Evolutionary conservation across 1,140 invertebrate genomes (phyloP).

Genomic region (Caerostris extrusa): DNA sequence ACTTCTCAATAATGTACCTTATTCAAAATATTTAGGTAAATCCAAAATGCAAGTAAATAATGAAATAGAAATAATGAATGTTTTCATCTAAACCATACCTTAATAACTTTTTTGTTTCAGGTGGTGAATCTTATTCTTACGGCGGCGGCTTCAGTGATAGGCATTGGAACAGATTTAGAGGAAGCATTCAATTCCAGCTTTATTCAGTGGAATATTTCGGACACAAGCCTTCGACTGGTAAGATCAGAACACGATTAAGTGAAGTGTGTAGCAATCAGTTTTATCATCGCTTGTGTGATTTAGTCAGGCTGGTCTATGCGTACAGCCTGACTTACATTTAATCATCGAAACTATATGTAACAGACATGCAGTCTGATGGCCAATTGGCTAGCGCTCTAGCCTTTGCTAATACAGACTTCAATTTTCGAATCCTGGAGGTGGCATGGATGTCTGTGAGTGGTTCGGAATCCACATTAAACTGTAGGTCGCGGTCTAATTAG

Average conservation of each 20-base stretch:
- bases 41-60: not conserved
- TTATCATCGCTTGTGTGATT: not conserved
- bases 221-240: constrained; percentile 90
- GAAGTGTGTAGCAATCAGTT: not conserved
- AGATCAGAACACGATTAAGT: not conserved
- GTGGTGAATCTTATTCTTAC: constrained; percentile 84
- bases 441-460: too few relatives aligned
- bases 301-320: too few relatives aligned
- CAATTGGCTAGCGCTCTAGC: too few relatives aligned
- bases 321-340: too few relatives aligned
- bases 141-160: constrained; percentile 90
- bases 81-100: not conserved
- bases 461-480: too few relatives aligned
- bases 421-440: too few relatives aligned
- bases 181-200: constrained; percentile 96
- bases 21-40: too few relatives aligned
- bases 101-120: constrained; percentile 51
- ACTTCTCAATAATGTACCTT: too few relatives aligned
- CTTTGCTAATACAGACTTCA: too few relatives aligned
- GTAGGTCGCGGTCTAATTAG: too few relatives aligned
- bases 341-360: too few relatives aligned
- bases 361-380: too few relatives aligned
- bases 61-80: not conserved
- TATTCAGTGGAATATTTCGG: constrained; percentile 98
- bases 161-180: constrained; percentile 97